Conservation (phyloP, 2,113 vertebrate species). For the Mesocricetus auratus region DNA sequence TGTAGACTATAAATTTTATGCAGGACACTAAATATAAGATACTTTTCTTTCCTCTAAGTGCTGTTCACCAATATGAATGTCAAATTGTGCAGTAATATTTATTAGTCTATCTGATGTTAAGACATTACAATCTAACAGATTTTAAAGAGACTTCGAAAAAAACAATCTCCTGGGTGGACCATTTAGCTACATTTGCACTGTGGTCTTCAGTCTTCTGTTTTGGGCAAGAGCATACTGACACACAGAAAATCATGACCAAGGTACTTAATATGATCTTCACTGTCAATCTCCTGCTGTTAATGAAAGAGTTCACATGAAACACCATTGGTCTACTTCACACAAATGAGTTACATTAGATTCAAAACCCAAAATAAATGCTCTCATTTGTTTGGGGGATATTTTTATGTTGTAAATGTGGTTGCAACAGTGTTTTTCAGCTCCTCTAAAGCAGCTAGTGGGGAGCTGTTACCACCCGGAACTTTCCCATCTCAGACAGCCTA, state of each 20-base stretch:
- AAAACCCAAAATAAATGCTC: not conserved
- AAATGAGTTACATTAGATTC: not conserved
- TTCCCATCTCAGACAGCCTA: constrained; percentile 3
- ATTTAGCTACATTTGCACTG: not conserved
- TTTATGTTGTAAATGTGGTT: not conserved
- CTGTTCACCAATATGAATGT: constrained; percentile 2
- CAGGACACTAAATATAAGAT: not conserved
- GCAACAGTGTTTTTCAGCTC: not conserved
- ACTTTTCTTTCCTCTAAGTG: constrained; percentile 17
- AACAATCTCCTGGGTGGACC: not conserved
- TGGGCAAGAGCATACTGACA: not conserved
- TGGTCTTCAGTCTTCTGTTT: not conserved
- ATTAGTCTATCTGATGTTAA: not conserved
- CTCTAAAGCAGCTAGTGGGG: not conserved
- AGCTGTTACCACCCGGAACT: not conserved
- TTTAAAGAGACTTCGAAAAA: constrained; percentile 17
- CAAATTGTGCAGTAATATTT: not conserved
- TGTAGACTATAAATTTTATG: not conserved
- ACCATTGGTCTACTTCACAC: not conserved
- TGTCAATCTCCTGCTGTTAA: constrained; percentile 27
- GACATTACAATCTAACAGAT: not conserved
- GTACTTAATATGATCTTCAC: not conserved
- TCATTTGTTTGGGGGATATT: not conserved
- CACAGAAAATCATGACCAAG: not conserved
- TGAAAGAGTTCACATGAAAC: not conserved